Percentiles rank a stretch among this genome's conserved stretches.
phyloP scores from a whole-genome alignment of 2,113 vertebrate genomes.

The Catagonus wagneri region DNA sequence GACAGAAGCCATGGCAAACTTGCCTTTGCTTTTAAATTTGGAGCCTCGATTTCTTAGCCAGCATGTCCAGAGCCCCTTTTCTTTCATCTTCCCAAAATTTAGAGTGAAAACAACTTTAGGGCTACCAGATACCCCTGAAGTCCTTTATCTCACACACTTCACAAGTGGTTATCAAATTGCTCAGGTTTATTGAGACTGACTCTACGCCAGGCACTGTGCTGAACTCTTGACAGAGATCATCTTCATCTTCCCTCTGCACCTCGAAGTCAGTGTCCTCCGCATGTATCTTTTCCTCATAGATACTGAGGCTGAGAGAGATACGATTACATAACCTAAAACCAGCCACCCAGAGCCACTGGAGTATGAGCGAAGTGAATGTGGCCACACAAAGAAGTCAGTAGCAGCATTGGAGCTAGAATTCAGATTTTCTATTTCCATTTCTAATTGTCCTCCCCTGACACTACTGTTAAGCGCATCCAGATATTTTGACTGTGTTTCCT shows the following conservation, averaged over 20 bases:
- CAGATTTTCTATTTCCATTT: background rate
- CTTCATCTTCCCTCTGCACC: background rate
- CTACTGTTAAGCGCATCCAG: background rate
- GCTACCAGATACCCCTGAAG: background rate
- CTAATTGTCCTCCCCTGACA: background rate
- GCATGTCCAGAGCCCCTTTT: background rate
- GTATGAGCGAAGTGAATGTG: background rate
- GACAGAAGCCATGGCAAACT: background rate
- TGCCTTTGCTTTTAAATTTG: constrained; percentile 1
- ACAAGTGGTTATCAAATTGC: background rate
- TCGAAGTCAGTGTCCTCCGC: background rate
- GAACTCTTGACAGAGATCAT: background rate
- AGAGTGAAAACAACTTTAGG: background rate
- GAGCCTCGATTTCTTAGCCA: background rate
- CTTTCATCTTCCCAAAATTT: background rate
- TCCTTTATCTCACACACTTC: background rate
- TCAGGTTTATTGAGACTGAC: background rate
- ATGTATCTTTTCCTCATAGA: background rate
- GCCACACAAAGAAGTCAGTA: background rate
- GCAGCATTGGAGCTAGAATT: background rate
- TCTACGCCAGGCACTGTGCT: background rate
- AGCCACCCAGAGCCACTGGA: background rate
- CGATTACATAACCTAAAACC: background rate
- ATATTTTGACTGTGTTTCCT: background rate
- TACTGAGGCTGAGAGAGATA: background rate